Evolutionary conservation across 92 coral and sea anemone species (phyloP).

Genomic region (Epizoanthus illoricatus): DNA sequence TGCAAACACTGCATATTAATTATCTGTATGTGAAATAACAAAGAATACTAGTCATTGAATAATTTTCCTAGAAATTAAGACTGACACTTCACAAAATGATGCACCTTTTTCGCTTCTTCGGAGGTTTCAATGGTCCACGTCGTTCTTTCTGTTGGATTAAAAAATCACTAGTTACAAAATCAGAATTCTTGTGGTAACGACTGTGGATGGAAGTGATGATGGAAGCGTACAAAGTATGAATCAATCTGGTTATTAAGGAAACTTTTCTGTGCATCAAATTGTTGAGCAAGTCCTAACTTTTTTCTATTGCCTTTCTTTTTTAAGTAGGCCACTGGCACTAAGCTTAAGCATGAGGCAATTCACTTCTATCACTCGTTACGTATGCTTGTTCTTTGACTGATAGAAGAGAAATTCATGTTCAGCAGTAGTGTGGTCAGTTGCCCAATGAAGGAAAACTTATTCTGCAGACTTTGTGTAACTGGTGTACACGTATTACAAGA

Average conservation of each 20-base stretch:
- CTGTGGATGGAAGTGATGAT: background rate
- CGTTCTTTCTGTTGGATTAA: constrained; percentile 83
- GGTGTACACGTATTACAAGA: background rate
- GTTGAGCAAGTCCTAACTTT: constrained; percentile 1
- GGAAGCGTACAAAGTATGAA: constrained; percentile 9
- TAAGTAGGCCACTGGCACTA: background rate
- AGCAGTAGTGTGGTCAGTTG: background rate
- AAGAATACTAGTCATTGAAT: constrained; percentile 26
- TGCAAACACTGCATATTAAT: background rate
- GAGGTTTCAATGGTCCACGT: constrained; percentile 69
- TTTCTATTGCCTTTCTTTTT: background rate
- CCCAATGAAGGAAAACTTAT: background rate
- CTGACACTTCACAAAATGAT: constrained; percentile 66
- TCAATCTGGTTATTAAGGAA: background rate
- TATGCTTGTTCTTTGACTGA: constrained; percentile 13
- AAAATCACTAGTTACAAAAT: constrained; percentile 32
- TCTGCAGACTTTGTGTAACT: background rate
- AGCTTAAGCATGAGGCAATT: background rate
- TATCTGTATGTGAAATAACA: constrained; percentile 5
- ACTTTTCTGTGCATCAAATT: constrained; percentile 4
- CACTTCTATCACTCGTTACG: constrained; percentile 15
- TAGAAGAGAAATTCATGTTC: constrained; percentile 7
- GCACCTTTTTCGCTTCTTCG: constrained; percentile 72
- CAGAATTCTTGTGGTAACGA: background rate
- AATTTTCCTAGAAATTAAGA: constrained; percentile 20